These are phyloP conservation scores for Gallinago media DNA, from an alignment of 2,113 vertebrate species.

Conservation along the genomic window DNA sequence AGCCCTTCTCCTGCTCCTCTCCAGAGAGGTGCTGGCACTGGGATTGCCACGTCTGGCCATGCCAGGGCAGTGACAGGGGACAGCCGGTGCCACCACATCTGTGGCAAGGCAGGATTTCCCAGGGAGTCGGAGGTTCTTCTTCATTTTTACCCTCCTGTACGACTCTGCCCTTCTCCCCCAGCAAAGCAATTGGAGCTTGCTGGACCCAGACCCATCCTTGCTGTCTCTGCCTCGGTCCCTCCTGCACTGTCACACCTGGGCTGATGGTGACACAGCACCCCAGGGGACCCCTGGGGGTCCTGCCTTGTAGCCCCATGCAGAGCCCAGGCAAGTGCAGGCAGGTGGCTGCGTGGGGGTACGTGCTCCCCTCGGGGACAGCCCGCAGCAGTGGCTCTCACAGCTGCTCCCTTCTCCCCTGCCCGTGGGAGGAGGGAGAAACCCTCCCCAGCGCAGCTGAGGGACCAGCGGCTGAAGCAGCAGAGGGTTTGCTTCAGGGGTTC, in stretches of 20 bases:
- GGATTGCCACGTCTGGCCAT: fast-evolving
- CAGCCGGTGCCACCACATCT: fast-evolving
- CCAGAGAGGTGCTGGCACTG: not conserved
- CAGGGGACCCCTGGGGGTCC: fast-evolving
- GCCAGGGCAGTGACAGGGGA: not conserved
- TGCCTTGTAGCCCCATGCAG: fast-evolving
- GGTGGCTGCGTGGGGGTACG: not conserved
- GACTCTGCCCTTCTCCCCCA: not conserved
- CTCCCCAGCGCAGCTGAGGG: not conserved
- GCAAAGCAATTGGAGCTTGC: not conserved
- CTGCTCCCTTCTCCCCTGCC: not conserved
- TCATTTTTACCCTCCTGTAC: not conserved
- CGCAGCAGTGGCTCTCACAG: not conserved
- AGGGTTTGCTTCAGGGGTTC: not conserved
- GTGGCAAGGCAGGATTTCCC: not conserved
- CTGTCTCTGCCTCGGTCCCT: not conserved
- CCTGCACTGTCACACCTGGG: not conserved
- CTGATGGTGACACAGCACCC: not conserved
- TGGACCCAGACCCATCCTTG: fast-evolving
- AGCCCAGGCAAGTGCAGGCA: fast-evolving
- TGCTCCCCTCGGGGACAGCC: not conserved
- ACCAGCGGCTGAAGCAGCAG: not conserved
- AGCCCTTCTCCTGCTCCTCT: not conserved
- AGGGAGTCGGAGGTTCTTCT: not conserved
- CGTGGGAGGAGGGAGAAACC: not conserved